These are phyloP conservation scores for Steinernema scapterisci DNA, from an alignment of 2,888 invertebrate species.

Conservation along the genomic window DNA sequence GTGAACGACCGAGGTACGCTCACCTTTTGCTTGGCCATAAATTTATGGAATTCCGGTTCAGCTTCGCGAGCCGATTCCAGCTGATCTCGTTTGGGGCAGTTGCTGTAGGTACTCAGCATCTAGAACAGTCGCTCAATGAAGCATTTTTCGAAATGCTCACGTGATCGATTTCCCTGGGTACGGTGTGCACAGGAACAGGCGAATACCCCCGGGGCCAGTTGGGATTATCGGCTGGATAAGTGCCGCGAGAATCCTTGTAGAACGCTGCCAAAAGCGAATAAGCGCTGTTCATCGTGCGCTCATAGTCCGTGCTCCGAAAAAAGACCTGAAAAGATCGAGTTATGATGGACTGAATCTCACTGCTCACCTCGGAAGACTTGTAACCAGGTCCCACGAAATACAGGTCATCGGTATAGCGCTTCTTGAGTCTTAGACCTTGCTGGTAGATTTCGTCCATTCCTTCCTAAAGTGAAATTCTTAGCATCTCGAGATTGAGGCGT, in stretches of 20 bases:
- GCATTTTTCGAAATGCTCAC: background rate
- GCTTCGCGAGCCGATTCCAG: too few relatives aligned
- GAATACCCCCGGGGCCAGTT: slow-evolving; percentile 12
- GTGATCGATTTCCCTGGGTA: background rate
- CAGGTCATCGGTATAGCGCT: slow-evolving; percentile 22
- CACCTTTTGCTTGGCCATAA: background rate
- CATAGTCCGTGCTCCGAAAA: slow-evolving; percentile 13
- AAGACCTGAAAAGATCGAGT: background rate
- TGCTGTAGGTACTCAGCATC: too few relatives aligned
- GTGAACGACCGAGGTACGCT: too few relatives aligned
- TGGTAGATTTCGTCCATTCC: slow-evolving; percentile 26
- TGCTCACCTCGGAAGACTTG: background rate
- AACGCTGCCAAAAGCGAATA: slow-evolving; percentile 26
- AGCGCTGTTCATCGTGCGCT: slow-evolving; percentile 24
- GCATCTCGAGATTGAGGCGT: background rate
- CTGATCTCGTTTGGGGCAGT: too few relatives aligned
- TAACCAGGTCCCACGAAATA: slow-evolving; percentile 14
- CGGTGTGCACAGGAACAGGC: slow-evolving; percentile 5
- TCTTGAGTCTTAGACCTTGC: slow-evolving; percentile 20
- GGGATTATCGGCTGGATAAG: background rate
- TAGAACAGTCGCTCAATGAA: too few relatives aligned
- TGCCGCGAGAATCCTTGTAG: slow-evolving; percentile 1
- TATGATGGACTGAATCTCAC: background rate
- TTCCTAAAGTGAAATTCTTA: background rate
- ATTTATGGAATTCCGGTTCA: background rate